Percentiles rank a stretch among this genome's conserved stretches.
Evolutionary conservation across 23 tunicate genomes (phyloP).

Genomic region (Halocynthia roretzi): DNA sequence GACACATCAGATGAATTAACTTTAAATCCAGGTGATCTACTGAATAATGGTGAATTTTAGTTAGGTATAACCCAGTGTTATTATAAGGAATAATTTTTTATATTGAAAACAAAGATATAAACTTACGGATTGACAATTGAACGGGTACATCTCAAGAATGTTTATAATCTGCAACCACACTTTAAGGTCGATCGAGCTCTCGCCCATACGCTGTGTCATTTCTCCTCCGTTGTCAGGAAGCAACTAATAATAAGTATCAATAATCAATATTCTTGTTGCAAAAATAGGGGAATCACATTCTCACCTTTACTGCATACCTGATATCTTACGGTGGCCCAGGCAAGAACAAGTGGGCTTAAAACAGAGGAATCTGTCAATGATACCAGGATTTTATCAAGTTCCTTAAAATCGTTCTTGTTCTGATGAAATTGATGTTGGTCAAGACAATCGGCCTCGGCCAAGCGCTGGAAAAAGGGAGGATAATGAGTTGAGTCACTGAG

Average conservation of each 20-base stretch:
- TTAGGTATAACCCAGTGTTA: too few relatives aligned
- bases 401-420: constrained; percentile 38
- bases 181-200: constrained; percentile 47
- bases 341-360: constrained; percentile 45
- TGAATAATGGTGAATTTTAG: too few relatives aligned
- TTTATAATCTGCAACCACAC: constrained; percentile 59
- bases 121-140: constrained; percentile 57
- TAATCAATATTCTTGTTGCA: neutral
- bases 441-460: constrained; percentile 42
- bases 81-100: too few relatives aligned
- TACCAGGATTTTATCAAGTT: constrained; percentile 34
- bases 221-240: constrained; percentile 50
- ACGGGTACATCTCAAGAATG: constrained; percentile 44
- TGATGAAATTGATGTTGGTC: constrained; percentile 48
- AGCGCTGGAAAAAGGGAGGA: constrained; percentile 16
- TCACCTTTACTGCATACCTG: constrained; percentile 31
- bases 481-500: neutral
- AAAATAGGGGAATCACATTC: neutral
- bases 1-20: too few relatives aligned
- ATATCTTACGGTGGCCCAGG: constrained; percentile 84
- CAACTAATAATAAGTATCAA: constrained; percentile 34
- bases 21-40: too few relatives aligned
- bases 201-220: constrained; percentile 66
- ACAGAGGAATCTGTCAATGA: constrained; percentile 20
- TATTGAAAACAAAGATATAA: neutral